Evolutionary conservation across 2,888 invertebrate species (phyloP).

Genomic region (Sarcophaga caerulescens): DNA sequence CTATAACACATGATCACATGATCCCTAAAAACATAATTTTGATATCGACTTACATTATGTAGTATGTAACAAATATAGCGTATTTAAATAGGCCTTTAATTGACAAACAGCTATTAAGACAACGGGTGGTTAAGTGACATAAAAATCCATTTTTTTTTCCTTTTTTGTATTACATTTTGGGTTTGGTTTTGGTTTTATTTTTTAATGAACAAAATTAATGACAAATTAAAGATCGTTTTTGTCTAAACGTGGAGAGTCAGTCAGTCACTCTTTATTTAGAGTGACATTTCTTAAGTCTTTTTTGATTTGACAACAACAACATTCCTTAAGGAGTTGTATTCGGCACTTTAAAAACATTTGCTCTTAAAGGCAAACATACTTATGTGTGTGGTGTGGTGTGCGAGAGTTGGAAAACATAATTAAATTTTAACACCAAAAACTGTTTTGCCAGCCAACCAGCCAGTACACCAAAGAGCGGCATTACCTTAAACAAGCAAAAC

Average conservation of each 20-base stretch:
- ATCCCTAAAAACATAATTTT: no score
- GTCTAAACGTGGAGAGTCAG: neutral
- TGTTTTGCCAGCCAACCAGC: neutral
- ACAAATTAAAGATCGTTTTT: neutral
- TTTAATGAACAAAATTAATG: neutral
- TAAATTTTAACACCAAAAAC: slow-evolving; percentile 58
- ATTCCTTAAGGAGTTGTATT: slow-evolving; percentile 27
- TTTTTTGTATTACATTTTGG: neutral
- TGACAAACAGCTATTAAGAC: no score
- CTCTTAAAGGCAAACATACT: neutral
- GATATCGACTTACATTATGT: no score
- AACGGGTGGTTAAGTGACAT: neutral
- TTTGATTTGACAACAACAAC: slow-evolving; percentile 22
- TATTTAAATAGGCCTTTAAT: no score
- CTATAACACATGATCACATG: no score
- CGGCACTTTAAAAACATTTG: neutral
- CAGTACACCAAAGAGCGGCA: no score
- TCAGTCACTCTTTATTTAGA: no score
- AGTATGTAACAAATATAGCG: no score
- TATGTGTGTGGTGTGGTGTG: neutral
- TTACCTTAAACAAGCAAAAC: slow-evolving; percentile 1
- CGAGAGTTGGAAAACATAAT: slow-evolving; percentile 38
- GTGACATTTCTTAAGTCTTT: neutral
- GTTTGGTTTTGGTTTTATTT: no score
- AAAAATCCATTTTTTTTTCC: neutral